Percentiles rank a stretch among this genome's conserved stretches.
phyloP scores from a whole-genome alignment of 2,797 vertebrate species.

The Pitangus sulphuratus region DNA sequence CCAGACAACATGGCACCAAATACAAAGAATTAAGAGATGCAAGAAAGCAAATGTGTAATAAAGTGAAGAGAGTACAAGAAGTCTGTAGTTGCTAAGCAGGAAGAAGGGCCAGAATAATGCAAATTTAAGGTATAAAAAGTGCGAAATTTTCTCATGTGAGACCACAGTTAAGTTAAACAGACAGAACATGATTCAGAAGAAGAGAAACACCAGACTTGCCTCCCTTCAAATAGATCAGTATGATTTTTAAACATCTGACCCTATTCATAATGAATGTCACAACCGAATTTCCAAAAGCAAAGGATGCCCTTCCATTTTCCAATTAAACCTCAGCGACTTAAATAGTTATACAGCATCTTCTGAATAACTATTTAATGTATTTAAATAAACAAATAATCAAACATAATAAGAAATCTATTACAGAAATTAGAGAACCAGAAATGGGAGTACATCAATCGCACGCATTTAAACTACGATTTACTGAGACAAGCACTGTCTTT shows the following conservation, averaged over 20 bases:
- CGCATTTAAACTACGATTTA: neutral
- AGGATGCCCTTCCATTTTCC: neutral
- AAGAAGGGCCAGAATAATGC: neutral
- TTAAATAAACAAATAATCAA: neutral
- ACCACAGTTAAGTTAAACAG: neutral
- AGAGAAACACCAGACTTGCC: neutral
- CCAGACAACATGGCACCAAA: neutral
- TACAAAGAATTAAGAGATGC: neutral
- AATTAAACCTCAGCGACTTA: fast-evolving
- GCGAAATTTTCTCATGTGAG: neutral
- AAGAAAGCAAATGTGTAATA: neutral
- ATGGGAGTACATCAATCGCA: fast-evolving
- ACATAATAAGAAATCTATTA: neutral
- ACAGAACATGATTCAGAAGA: neutral
- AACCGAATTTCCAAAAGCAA: neutral
- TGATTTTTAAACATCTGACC: neutral
- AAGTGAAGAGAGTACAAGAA: neutral
- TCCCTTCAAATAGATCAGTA: fast-evolving
- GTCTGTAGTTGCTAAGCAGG: neutral
- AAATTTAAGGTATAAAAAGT: neutral
- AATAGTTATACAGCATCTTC: neutral
- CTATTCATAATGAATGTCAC: neutral
- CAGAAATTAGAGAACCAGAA: neutral
- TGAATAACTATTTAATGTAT: neutral
- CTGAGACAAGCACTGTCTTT: neutral